phyloP scores from a whole-genome alignment of 2,888 invertebrate species.

The Theretra japonica region DNA sequence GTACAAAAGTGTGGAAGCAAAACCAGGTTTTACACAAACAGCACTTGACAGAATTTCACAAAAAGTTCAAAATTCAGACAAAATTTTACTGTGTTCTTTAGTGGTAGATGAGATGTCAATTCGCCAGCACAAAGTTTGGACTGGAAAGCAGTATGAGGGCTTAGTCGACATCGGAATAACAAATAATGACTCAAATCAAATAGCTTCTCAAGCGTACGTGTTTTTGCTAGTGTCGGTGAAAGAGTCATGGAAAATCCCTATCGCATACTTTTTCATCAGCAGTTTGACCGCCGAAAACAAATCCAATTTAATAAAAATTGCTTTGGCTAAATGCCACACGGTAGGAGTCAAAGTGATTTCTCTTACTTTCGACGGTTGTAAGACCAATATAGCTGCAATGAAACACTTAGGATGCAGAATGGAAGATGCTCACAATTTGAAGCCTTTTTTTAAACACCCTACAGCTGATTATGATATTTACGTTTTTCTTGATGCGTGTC shows the following conservation, averaged over 20 bases:
- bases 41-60: constrained; percentile 28
- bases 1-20: constrained; percentile 34
- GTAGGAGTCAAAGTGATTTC: constrained; percentile 32
- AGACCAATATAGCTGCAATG: constrained; percentile 34
- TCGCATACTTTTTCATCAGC: constrained; percentile 39
- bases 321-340: constrained; percentile 33
- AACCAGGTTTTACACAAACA: constrained; percentile 35
- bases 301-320: constrained; percentile 34
- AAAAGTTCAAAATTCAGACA: constrained; percentile 27
- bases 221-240: constrained; percentile 37
- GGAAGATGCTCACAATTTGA: constrained; percentile 27
- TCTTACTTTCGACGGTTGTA: constrained; percentile 37
- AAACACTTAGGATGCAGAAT: constrained; percentile 34
- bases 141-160: constrained; percentile 37
- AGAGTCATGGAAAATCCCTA: constrained; percentile 39
- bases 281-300: constrained; percentile 34
- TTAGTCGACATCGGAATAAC: constrained; percentile 36
- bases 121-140: constrained; percentile 39
- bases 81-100: constrained; percentile 26
- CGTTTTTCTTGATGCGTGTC: constrained; percentile 35
- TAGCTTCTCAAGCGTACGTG: constrained; percentile 40
- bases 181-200: constrained; percentile 31
- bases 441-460: constrained; percentile 38
- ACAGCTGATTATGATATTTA: constrained; percentile 30
- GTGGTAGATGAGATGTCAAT: constrained; percentile 42